Evolutionary conservation across 64 coral and sea anemone species (phyloP).

Genomic region (Acropora tenuis): DNA sequence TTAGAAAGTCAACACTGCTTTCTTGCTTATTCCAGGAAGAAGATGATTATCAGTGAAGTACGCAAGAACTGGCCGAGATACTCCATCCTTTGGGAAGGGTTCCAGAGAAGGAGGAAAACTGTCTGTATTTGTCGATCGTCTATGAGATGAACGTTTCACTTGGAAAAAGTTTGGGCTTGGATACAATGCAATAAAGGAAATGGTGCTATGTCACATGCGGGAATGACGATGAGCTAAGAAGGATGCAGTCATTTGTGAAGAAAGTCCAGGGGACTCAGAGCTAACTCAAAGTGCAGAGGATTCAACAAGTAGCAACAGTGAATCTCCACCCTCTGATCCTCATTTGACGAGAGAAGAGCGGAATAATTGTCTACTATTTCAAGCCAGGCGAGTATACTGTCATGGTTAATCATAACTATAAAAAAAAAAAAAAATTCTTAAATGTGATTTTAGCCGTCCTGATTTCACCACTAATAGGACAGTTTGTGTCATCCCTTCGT

Average conservation of each 20-base stretch:
- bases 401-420: neutral
- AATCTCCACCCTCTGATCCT: neutral
- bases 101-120: neutral
- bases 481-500: too few relatives aligned
- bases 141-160: neutral
- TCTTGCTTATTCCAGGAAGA: slow-evolving; percentile 2
- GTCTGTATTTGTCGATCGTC: neutral
- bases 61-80: neutral
- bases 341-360: neutral
- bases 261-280: neutral
- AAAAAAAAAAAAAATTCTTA: too few relatives aligned
- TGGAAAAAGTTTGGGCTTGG: neutral
- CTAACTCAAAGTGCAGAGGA: neutral
- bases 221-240: neutral
- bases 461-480: too few relatives aligned
- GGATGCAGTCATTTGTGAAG: neutral
- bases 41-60: neutral
- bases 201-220: neutral
- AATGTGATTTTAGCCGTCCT: too few relatives aligned
- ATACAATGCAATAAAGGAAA: neutral
- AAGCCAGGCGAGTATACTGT: neutral
- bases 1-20: neutral
- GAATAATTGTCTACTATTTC: neutral
- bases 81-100: neutral
- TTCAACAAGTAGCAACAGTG: neutral